phyloP scores from a whole-genome alignment of 2,113 vertebrate species.

The Ammodytes dubius region DNA sequence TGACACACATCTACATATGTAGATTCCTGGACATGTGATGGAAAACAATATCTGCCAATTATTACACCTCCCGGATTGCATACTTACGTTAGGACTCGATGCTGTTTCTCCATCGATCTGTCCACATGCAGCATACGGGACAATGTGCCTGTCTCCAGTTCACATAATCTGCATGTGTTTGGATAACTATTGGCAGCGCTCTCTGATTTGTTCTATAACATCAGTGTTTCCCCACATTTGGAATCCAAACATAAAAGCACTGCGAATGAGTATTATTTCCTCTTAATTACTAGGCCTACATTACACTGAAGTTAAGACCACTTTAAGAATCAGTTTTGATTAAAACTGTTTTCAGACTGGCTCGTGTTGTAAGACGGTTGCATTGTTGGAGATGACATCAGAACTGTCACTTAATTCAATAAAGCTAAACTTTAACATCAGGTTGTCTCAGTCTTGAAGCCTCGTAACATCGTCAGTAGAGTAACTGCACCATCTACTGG shows the following conservation, averaged over 20 bases:
- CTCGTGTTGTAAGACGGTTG: background rate
- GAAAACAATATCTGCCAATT: background rate
- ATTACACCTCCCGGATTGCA: background rate
- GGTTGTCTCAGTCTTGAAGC: background rate
- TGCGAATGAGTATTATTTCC: background rate
- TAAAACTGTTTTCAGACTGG: background rate
- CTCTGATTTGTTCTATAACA: background rate
- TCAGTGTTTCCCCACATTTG: background rate
- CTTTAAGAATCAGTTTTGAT: background rate
- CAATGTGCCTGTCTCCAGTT: background rate
- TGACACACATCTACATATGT: background rate
- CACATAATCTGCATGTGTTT: background rate
- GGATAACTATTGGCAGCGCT: background rate
- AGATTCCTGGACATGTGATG: background rate
- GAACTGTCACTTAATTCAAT: conserved; percentile 17
- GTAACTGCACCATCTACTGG: conserved; percentile 64
- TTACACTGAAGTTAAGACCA: background rate
- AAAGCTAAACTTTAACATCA: background rate
- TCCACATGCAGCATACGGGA: background rate
- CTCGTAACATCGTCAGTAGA: background rate
- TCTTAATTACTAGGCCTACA: background rate
- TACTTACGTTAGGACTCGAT: too few species aligned
- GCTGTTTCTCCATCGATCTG: background rate
- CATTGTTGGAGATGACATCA: background rate
- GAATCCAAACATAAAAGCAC: background rate